Percentiles rank a stretch among this genome's conserved stretches.
phyloP scores from a whole-genome alignment of 1,140 invertebrate species.

The Watersipora subatra region DNA sequence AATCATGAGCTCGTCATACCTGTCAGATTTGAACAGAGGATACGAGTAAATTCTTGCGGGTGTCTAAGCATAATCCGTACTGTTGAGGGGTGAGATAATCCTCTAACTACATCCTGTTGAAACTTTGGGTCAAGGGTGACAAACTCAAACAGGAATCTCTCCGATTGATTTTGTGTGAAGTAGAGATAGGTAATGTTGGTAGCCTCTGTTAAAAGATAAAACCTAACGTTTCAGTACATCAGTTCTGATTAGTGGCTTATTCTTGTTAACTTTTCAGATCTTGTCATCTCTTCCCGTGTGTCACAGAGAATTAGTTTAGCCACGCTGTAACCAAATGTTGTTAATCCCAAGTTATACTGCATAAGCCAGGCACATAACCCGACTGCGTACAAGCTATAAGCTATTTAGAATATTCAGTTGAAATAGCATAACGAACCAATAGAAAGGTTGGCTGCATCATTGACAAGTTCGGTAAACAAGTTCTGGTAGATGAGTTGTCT shows the following conservation, averaged over 20 bases:
- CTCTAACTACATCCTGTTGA: background rate
- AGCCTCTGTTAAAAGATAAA: background rate
- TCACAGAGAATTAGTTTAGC: no score
- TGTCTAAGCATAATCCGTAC: background rate
- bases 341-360: no score
- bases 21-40: background rate
- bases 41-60: background rate
- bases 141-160: background rate
- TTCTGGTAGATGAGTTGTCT: background rate
- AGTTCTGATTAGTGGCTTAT: no score
- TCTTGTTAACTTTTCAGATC: no score
- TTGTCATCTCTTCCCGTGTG: no score
- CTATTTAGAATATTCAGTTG: no score
- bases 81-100: background rate
- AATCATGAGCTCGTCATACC: no score
- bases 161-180: background rate
- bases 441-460: background rate
- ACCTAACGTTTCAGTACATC: no score
- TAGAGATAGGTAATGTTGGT: background rate
- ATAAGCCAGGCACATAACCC: no score
- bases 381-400: no score
- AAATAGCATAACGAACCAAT: background rate
- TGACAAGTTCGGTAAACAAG: background rate
- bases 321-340: no score
- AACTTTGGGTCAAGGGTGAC: background rate